Base-by-base conservation (phyloP, 2,888 invertebrate genomes). In the Xanthia togata region DNA sequence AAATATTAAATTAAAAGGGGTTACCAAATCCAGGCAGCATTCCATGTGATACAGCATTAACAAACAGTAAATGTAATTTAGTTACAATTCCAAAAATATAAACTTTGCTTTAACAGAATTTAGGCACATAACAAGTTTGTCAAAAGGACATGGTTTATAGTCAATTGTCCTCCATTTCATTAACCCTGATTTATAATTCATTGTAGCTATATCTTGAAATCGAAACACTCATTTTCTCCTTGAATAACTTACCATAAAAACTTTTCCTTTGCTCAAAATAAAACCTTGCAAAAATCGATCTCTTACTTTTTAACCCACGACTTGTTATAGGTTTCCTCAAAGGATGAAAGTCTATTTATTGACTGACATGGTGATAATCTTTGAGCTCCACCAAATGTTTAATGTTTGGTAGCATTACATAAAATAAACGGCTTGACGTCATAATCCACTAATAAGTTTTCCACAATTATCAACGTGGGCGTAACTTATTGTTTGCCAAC, bases 11-110 rank as follows among this genome's bases (percentile, higher is more conserved):
- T 70, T 68, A 55, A 76, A 83, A 76, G 53, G 77, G 79, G 87
- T 93, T 94, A 94, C 94, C 95, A 86, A 80, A 89, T 94, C 94
- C 95, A 81, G 82, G 94, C 93, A 86, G 95, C 94, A 92, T 87
- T 93, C 94, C 94, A 71, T 82, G 84, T 83, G 82, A 86, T 90
- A 73, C 74, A 84, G 93, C 92, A 89, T 86, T 82, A 87, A 86
- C 86, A 85, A 87, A 86, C 79, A 87, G 81, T 57, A 86, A 83
- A 74, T 53, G 91, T 92, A 92, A 91, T 96, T 89, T 86, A 84
- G 80, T 75, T n/a, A 62, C 31, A 38, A 41, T 67, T 55, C 11
- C 4, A 55, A 11, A 60, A 44, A 31, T 55, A 41, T 31, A n/a
- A 20, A 63, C 4, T 38, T 50, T 31, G 3, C 1, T 50, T 1